Conservation (phyloP, 2,113 vertebrate species). For the Ceratotherium simum region DNA sequence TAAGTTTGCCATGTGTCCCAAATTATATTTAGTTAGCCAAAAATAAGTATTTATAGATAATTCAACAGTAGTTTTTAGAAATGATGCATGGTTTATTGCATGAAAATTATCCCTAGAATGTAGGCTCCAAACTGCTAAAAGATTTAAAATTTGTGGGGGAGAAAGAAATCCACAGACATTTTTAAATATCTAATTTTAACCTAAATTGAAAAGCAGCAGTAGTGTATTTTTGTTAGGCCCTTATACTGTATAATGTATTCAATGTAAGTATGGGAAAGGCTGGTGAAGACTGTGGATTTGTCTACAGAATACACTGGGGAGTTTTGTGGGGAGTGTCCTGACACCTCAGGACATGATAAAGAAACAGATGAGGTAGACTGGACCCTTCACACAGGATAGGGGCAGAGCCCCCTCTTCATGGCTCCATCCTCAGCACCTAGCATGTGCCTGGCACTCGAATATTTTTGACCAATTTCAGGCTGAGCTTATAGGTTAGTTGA, state of each 20-base stretch:
- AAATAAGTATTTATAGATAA: constrained; percentile 21
- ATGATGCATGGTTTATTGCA: background rate
- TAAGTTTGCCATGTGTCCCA: constrained; percentile 18
- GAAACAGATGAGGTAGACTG: background rate
- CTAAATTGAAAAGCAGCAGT: background rate
- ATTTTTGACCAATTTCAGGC: background rate
- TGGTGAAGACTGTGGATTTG: constrained; percentile 61
- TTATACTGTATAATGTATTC: background rate
- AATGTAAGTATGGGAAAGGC: constrained; percentile 37
- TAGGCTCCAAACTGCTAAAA: background rate
- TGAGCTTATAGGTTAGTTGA: background rate
- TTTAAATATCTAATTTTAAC: background rate
- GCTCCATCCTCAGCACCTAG: background rate
- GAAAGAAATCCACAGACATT: background rate
- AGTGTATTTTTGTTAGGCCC: background rate
- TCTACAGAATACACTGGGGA: background rate
- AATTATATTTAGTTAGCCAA: constrained; percentile 3
- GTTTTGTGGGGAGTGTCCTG: background rate
- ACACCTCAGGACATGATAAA: background rate
- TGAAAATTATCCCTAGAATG: background rate
- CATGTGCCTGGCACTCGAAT: background rate
- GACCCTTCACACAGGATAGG: background rate
- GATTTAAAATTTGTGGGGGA: background rate
- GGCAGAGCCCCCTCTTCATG: background rate
- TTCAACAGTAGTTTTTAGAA: constrained; percentile 27